phyloP scores from a whole-genome alignment of 2,888 invertebrate genomes.

The Eurois occulta region DNA sequence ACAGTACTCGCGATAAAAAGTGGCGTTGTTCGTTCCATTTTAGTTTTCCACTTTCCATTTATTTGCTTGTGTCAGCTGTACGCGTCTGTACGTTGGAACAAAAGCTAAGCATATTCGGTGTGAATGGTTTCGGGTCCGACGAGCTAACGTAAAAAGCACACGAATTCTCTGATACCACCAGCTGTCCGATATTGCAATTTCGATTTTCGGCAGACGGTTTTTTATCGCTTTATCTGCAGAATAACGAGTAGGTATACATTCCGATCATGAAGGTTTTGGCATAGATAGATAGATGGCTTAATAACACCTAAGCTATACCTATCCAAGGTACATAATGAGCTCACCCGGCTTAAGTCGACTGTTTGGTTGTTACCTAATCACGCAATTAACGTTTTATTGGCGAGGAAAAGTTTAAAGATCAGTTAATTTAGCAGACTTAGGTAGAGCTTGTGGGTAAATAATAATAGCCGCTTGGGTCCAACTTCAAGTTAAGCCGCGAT shows the following conservation, averaged over 20 bases:
- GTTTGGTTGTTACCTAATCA: neutral
- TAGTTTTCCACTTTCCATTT: slow-evolving; percentile 49
- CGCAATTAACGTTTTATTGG: neutral
- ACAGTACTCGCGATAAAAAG: slow-evolving; percentile 15
- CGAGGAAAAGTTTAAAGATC: neutral
- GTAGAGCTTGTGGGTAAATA: too few species aligned
- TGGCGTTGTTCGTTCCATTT: slow-evolving; percentile 42
- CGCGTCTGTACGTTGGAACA: slow-evolving; percentile 51
- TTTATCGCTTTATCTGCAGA: slow-evolving; percentile 56
- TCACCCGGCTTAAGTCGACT: neutral
- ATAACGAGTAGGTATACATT: slow-evolving; percentile 25
- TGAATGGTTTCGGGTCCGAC: slow-evolving; percentile 43
- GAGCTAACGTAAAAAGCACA: slow-evolving; percentile 55
- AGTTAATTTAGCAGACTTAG: neutral
- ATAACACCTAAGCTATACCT: neutral
- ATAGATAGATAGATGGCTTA: slow-evolving; percentile 5
- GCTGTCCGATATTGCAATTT: slow-evolving; percentile 73
- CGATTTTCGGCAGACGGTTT: slow-evolving; percentile 56
- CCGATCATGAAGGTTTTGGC: slow-evolving; percentile 2
- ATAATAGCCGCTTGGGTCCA: neutral
- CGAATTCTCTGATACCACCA: slow-evolving; percentile 55
- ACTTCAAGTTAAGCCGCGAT: neutral
- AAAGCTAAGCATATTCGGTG: slow-evolving; percentile 65
- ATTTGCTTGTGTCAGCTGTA: slow-evolving; percentile 57
- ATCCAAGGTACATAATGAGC: too few species aligned